A percentile compares a stretch with the other conserved stretches of the same genome.
Conservation (phyloP, 2,113 vertebrate species). For the Gavia stellata region DNA sequence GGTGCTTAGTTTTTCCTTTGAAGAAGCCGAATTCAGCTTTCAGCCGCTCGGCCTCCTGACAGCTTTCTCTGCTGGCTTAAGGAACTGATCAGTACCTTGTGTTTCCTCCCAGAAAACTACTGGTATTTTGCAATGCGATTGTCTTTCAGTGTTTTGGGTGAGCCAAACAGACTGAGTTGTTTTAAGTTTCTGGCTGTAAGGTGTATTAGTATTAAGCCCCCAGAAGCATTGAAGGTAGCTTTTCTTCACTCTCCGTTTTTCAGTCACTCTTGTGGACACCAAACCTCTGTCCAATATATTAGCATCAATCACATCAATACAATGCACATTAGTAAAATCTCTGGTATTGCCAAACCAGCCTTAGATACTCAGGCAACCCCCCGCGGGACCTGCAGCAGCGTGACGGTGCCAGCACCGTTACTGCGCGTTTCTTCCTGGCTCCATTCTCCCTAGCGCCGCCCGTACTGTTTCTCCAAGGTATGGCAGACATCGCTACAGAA, state of each 20-base stretch:
- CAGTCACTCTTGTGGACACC: neutral
- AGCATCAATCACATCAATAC: neutral
- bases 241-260: neutral
- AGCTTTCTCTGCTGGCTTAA: neutral
- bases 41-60: neutral
- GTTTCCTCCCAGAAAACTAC: neutral
- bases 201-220: neutral
- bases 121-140: neutral
- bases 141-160: neutral
- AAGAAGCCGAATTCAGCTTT: neutral
- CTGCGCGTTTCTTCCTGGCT: neutral
- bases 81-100: neutral
- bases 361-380: rapidly evolving
- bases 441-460: rapidly evolving
- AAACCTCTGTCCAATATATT: neutral
- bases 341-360: neutral
- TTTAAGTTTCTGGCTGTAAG: neutral
- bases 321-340: neutral
- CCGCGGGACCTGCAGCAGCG: neutral
- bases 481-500: rapidly evolving
- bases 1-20: neutral
- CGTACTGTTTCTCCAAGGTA: rapidly evolving
- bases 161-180: neutral
- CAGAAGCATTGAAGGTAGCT: neutral
- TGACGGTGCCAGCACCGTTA: rapidly evolving